Evolutionary conservation across 1,140 invertebrate species (phyloP), one percentile per base, ranked within the genome.

Genomic region (Caerostris extrusa): DNA sequence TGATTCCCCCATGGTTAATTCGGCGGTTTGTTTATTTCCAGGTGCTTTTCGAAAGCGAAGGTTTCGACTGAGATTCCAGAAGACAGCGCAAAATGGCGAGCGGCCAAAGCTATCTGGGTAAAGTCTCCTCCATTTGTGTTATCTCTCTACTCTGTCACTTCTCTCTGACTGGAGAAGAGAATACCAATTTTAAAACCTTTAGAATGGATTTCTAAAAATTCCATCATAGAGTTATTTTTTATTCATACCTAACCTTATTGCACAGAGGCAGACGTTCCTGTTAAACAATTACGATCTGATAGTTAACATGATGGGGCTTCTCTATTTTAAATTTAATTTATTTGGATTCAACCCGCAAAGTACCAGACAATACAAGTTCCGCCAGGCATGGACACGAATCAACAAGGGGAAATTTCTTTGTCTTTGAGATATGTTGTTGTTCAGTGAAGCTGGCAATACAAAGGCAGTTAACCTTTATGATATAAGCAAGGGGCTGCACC

Each of bases 81-180:
- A 34, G 50, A 56, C 10, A 67, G 50, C 64, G 58, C 34, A 10
- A 88, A 12, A 90, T 90, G 88, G 88, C 88, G 7, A 90, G 64
- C 61, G 55, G 88, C 88, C 88, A 90, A 57, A 71, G 67, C 67
- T 90, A 90, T 90, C 88, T 90, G 60, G 88, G 88, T 90, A 57
- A n/a, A 3, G 64, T 56, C 55, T 58, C 82, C 14, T 77, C 14
- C 5, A 56, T 56, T 57, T 19, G 12, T 17, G 17, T 14, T 56
- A 6, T 4, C 14, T 50, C 19, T 50, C 19, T 34, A 34, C 34
- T 55, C 12, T 34, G 7, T 8, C 56, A 5, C 19, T 64, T 53
- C 19, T 14, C 17, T 53, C 5, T 50, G 50, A 19, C 86, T 64
- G 12, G 10, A 4, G 17, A 14, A 64, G 10, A 4, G 17, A 14